Percentiles rank a stretch among this genome's conserved stretches.
These are phyloP conservation scores for Lemur catta DNA, from an alignment of 2,797 vertebrate species.

Conservation along the genomic window DNA sequence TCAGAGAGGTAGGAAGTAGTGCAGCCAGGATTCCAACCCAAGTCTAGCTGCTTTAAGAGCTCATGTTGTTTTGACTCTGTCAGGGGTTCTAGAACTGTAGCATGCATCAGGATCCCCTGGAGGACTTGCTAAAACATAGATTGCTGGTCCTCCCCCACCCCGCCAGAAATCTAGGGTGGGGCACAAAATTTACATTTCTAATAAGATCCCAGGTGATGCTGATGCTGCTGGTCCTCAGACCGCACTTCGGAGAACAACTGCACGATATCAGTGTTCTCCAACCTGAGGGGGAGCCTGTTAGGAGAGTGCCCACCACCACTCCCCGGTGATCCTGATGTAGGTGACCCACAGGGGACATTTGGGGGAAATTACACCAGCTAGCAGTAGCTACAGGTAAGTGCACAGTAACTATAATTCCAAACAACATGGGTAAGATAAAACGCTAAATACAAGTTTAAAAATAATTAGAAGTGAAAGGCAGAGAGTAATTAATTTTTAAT, in stretches of 20 bases:
- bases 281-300: neutral
- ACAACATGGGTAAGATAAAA: neutral
- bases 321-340: neutral
- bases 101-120: neutral
- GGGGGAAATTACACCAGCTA: neutral
- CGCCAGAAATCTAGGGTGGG: neutral
- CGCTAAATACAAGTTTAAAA: neutral
- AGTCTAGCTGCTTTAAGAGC: neutral
- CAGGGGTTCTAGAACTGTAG: neutral
- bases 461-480: neutral
- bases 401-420: neutral
- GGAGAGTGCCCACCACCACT: neutral
- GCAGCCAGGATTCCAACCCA: neutral
- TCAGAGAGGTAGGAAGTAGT: neutral
- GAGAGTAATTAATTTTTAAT: neutral
- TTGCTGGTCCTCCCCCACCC: neutral
- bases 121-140: neutral
- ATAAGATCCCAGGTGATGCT: neutral
- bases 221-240: neutral
- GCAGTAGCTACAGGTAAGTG: neutral
- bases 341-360: neutral
- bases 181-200: neutral
- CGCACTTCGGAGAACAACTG: neutral
- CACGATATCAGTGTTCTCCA: neutral
- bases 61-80: rapidly evolving